phyloP scores from a whole-genome alignment of 2,888 invertebrate genomes.

The Ectropis crepuscularia region DNA sequence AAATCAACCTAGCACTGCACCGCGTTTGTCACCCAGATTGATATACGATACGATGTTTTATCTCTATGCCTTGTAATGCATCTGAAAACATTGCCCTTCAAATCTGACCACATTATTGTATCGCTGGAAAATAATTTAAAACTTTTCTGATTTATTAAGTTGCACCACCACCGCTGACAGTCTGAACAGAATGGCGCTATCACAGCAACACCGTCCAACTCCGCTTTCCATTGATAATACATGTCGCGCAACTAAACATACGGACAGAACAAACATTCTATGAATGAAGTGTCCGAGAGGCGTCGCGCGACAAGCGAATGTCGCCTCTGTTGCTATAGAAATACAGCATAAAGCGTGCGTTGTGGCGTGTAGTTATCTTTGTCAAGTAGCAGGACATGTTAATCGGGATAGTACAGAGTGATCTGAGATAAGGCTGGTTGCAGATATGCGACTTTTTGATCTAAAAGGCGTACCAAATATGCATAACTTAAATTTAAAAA shows the following conservation, averaged over 20 bases:
- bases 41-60: no score
- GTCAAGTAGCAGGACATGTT: slow-evolving; percentile 63
- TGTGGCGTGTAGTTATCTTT: slow-evolving; percentile 40
- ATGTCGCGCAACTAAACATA: slow-evolving; percentile 15
- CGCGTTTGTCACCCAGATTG: no score
- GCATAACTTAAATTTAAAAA: no score
- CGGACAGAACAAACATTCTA: slow-evolving; percentile 26
- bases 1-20: no score
- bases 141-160: background rate
- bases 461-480: no score
- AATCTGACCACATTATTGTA: no score
- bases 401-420: slow-evolving; percentile 66
- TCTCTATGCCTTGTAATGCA: no score
- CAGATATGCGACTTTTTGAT: slow-evolving; percentile 35
- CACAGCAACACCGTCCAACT: slow-evolving; percentile 6
- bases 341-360: slow-evolving; percentile 9
- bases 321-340: background rate
- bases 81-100: no score
- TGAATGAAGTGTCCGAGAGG: slow-evolving; percentile 25
- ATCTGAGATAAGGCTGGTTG: slow-evolving; percentile 56
- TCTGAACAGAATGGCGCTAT: background rate
- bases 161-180: background rate
- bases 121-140: background rate
- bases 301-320: slow-evolving; percentile 2
- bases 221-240: slow-evolving; percentile 23